phyloP scores from a whole-genome alignment of 1,140 invertebrate species.

The Drosophila kohkoa region DNA sequence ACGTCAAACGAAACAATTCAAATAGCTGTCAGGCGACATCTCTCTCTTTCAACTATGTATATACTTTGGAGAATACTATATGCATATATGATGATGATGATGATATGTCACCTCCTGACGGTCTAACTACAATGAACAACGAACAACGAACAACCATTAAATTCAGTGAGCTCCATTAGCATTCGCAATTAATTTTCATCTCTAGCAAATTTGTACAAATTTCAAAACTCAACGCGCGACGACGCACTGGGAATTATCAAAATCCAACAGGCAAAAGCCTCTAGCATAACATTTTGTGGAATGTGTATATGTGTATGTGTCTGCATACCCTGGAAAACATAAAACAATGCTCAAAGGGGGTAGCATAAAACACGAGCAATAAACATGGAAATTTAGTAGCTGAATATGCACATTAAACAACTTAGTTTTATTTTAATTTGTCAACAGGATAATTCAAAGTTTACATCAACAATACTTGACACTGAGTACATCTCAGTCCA shows the following conservation, averaged over 20 bases:
- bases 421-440: too few relatives aligned
- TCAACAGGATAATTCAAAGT: too few relatives aligned
- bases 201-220: constrained; percentile 63
- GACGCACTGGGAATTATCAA: constrained; percentile 40
- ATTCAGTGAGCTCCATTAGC: constrained; percentile 61
- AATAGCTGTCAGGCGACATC: constrained; percentile 41
- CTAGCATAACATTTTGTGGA: constrained; percentile 32
- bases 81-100: neutral
- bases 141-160: constrained; percentile 24
- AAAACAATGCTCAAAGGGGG: neutral
- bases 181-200: constrained; percentile 75
- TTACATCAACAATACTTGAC: too few relatives aligned
- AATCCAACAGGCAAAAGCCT: constrained; percentile 35
- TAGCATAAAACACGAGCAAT: neutral
- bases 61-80: neutral
- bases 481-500: neutral
- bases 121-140: constrained; percentile 17
- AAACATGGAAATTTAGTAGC: neutral
- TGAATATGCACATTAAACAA: neutral
- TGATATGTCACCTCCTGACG: constrained; percentile 34
- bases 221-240: constrained; percentile 44
- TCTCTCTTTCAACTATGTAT: neutral
- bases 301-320: neutral
- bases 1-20: constrained; percentile 48
- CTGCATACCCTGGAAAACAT: constrained; percentile 15